Percentiles rank a stretch among this genome's conserved stretches.
These are phyloP conservation scores for Poicephalus gulielmi DNA, from an alignment of 2,113 vertebrate species.

Conservation along the genomic window DNA sequence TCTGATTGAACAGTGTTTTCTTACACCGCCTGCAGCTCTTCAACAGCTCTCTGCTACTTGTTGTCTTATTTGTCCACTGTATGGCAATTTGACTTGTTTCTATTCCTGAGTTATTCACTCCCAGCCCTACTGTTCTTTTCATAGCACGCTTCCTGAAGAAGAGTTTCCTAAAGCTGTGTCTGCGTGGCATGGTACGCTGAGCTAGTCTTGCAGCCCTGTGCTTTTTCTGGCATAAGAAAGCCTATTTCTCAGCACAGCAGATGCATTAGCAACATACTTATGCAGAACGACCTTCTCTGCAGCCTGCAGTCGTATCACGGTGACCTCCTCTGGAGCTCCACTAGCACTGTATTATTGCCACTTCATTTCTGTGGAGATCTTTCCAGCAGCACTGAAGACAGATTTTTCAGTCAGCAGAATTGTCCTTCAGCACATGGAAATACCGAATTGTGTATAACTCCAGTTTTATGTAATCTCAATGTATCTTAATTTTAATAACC, in stretches of 20 bases:
- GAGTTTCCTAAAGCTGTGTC: background rate
- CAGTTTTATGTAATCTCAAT: background rate
- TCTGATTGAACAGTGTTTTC: background rate
- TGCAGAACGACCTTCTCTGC: rapidly evolving
- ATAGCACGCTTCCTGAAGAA: background rate
- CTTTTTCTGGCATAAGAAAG: background rate
- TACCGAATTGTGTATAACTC: background rate
- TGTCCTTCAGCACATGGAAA: background rate
- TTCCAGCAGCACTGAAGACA: background rate
- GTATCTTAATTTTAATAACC: background rate
- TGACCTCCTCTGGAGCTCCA: background rate
- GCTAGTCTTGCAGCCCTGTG: background rate
- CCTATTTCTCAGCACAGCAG: background rate
- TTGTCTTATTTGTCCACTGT: background rate
- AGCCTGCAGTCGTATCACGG: background rate
- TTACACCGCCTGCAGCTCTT: background rate
- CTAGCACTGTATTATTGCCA: rapidly evolving
- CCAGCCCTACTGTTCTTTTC: background rate
- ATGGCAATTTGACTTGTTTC: rapidly evolving
- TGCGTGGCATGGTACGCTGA: rapidly evolving
- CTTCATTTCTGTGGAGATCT: background rate
- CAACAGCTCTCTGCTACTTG: background rate
- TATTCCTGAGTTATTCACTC: background rate
- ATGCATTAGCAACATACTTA: background rate
- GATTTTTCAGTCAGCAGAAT: background rate